Percentiles rank a stretch among this genome's conserved stretches.
Evolutionary conservation across 2,113 vertebrate species (phyloP).

Genomic region (Phrynocephalus versicolor): DNA sequence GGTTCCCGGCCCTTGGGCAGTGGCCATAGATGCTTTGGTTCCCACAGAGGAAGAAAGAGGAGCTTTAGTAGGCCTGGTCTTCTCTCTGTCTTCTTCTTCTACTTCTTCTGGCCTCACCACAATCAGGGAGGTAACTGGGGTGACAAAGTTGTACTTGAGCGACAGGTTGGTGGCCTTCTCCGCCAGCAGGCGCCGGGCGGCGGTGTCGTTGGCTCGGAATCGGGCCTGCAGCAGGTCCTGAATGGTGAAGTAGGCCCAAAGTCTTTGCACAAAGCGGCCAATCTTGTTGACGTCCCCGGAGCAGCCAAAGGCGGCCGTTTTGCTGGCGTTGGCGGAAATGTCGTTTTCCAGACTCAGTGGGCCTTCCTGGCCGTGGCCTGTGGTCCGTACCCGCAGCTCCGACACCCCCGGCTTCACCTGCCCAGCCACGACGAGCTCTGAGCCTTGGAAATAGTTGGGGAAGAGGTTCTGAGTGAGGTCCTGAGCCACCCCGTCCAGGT

Average conservation of each 20-base stretch:
- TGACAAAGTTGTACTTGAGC: conserved; percentile 85
- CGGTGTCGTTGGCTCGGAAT: conserved; percentile 70
- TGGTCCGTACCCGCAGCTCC: conserved; percentile 74
- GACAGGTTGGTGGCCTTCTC: conserved; percentile 84
- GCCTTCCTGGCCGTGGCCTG: conserved; percentile 51
- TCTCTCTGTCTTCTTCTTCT: conserved; percentile 5
- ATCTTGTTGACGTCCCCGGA: conserved; percentile 50
- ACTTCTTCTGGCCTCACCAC: conserved; percentile 77
- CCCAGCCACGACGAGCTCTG: conserved; percentile 82
- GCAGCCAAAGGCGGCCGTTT: conserved; percentile 59
- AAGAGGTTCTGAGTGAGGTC: conserved; percentile 77
- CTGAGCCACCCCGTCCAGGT: conserved; percentile 74
- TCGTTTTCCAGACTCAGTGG: conserved; percentile 67
- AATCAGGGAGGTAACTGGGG: conserved; percentile 83
- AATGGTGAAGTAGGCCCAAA: conserved; percentile 87
- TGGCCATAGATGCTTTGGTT: not conserved
- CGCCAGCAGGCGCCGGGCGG: conserved; percentile 69
- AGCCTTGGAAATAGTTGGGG: conserved; percentile 84
- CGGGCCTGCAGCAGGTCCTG: conserved; percentile 79
- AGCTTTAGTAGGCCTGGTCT: not conserved
- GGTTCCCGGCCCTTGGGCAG: not conserved
- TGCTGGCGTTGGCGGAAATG: conserved; percentile 61
- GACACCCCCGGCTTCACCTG: conserved; percentile 71
- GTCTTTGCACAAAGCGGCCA: conserved; percentile 74
- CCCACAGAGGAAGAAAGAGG: not conserved